Evolutionary conservation across 2,113 vertebrate species (phyloP), one percentile per base, ranked within the genome.

Genomic region (Phyllostomus discolor): DNA sequence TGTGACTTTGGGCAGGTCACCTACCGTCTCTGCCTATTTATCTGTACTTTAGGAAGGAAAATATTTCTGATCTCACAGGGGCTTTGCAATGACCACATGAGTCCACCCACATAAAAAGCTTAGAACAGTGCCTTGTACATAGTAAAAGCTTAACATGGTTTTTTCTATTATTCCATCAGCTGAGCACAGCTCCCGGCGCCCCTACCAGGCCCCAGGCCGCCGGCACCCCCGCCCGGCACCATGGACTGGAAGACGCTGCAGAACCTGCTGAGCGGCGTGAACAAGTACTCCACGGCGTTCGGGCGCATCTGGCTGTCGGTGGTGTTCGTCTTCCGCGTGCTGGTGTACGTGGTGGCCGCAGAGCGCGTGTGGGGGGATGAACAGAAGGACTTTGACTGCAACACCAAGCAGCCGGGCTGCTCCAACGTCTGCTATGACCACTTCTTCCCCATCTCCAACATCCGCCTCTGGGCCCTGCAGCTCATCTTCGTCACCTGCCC

Each of bases 401-500:
- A 99, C 98, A 99, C 99, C 0, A 88, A 64, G 35, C 99, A 99
- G 98, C 99, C 99, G 0, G 99, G 99, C 72, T 99, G 99, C 98
- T 96, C 62, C 97, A 99, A 99, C 0, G 99, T 99, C 35, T 99
- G 99, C 97, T 99, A 99, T 0, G 99, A 99, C 98, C 15, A 98
- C 91, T 98, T 98, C 97, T 99, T 99, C 98, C 99, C 99, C 95
- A 98, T 99, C 97, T 99, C 99, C 94, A 99, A 99, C 98, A 99
- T 99, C 97, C 98, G 99, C 28, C 98, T 99, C 43, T 99, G 99
- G 99, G 99, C 99, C 67, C 98, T 99, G 96, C 99, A 99, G 98
- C 99, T 99, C 95, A 99, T 99, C 97, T 99, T 99, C 0, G 98
- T 99, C 98, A 99, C 99, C 1, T 99, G 99, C 78, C 99, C 99